Conservation (phyloP, 2,113 vertebrate genomes). For the Cacatua alba region DNA sequence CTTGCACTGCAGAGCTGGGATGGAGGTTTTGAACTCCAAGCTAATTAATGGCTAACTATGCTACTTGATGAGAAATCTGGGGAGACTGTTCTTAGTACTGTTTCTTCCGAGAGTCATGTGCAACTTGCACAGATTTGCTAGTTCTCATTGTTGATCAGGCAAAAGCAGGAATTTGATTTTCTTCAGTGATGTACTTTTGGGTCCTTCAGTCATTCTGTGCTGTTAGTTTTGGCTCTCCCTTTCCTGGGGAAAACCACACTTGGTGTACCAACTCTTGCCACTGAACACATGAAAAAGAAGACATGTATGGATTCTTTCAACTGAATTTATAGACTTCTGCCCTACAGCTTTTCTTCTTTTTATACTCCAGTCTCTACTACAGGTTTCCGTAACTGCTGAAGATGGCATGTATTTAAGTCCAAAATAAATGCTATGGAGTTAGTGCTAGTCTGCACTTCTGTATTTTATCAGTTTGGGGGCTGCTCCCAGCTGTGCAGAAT, state of each 20-base stretch:
- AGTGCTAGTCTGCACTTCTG: background rate
- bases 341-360: background rate
- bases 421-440: background rate
- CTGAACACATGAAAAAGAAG: rapidly evolving
- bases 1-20: background rate
- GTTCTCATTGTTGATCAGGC: background rate
- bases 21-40: background rate
- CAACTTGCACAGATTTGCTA: background rate
- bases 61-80: background rate
- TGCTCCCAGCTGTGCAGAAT: background rate
- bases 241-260: background rate
- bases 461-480: background rate
- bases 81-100: background rate
- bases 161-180: background rate
- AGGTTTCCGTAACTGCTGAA: background rate
- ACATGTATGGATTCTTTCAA: background rate
- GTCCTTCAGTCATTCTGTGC: background rate
- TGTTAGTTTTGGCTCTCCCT: background rate
- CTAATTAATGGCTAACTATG: background rate
- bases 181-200: background rate
- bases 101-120: background rate
- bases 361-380: background rate
- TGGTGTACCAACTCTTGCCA: background rate
- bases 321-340: background rate
- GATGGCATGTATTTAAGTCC: background rate